Evolutionary conservation across 1,140 invertebrate species (phyloP), one percentile per base, ranked within the genome.

Genomic region (Lepidotrigona ventralis): DNA sequence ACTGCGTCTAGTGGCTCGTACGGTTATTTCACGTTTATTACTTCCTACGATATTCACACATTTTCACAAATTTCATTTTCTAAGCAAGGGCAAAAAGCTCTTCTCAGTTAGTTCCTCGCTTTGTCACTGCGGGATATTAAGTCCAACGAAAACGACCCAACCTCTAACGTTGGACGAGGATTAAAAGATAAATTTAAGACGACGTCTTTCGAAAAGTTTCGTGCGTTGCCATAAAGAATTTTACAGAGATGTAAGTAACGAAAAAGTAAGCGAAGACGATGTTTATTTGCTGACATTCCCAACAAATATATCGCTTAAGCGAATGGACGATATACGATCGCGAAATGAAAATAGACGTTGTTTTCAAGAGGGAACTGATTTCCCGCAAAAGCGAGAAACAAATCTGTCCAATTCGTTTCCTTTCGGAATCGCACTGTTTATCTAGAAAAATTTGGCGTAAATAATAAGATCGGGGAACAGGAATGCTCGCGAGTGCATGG

Each of bases 341-440:
- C 12, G 63, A 58, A 2, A n/a, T 46, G 39, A 46, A 68, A 74
- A 46, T 21, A 23, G 21, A 4, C 33, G 68, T 68, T 66, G 51
- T 75, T 29, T 66, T 29, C 12, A 21, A n/a, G 46, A 0, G n/a
- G n/a, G n/a, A 23, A 54, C 46, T 3, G 29, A 58, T 71, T 63
- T 29, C 26, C 26, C 21, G 6, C 11, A 46, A 75, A 83, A 79
- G 81, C 75, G 79, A 73, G 70, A 79, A 79, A 79, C 71, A 68
- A 79, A 83, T 83, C 63, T 68, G 33, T 69, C 33, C 53, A 73
- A 68, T 63, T 29, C 58, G 54, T 29, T 21, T 56, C 56, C 64
- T 63, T n/a, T 60, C 23, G 46, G 39, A 79, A 79, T 71, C 17
- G n/a, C 60, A 56, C 39, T 86, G 80, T 87, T 87, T 87, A 54